Base-by-base conservation (phyloP, 2,113 vertebrate genomes). In the Cephalopterus ornatus region DNA sequence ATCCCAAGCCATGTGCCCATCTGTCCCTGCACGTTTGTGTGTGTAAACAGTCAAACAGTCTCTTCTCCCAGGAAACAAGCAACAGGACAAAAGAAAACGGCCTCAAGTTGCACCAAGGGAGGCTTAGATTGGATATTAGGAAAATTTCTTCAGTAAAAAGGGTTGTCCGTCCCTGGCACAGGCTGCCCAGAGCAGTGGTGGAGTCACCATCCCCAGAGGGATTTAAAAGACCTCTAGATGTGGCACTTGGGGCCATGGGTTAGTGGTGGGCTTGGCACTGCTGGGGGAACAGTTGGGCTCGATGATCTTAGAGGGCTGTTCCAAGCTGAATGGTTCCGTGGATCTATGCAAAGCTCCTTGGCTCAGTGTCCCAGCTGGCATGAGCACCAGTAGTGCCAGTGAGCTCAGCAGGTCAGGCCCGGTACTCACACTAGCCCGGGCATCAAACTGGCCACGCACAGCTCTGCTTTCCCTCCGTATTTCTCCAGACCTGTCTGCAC, bases 81-180 rank as follows among this genome's bases (percentile, higher is more conserved):
- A 65, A 35, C 24, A 76, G 62, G 11, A 19, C n/a, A 21, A 26
- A n/a, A 53, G n/a, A 16, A 68, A 68, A 68, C 0, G 0, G 55
- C 39, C 62, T 41, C 62, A 32, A 2, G 24, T 19, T 41, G 26
- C 41, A 62, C 33, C n/a, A 41, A 20, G 8, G 28, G n/a, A 61
- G 16, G 46, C 3, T 47, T 53, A 32, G 20, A 47, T 12, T 22
- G 20, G 24, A 61, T 35, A 47, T 53, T 4, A 14, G 30, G 46
- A 62, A 47, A 47, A 62, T 7, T 61, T 35, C 46, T 33, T 74
- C n/a, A 52, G 44, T 70, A 70, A 47, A 26, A 68, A 68, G 11
- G 8, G 7, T 9, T 61, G 53, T 19, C 55, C 39, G 32, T 41
- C 39, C 8, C 24, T 32, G 24, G 46, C 46, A 46, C 15, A 52